Evolutionary conservation across 2,797 vertebrate genomes (phyloP).

Genomic region (Champsocephalus esox): DNA sequence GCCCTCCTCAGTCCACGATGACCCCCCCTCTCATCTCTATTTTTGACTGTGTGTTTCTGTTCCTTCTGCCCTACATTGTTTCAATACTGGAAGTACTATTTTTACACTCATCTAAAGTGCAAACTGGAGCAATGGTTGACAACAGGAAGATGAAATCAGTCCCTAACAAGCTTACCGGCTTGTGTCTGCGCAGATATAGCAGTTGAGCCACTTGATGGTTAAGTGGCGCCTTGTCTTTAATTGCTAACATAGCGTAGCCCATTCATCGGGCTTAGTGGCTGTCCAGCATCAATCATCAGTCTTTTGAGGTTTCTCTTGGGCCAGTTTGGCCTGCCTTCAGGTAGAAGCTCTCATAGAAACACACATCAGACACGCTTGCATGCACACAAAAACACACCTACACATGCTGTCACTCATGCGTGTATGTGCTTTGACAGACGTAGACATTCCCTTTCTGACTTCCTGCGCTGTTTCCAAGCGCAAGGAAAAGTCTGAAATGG

Average conservation of each 20-base stretch:
- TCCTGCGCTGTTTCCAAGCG: constrained; percentile 51
- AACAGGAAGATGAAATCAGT: constrained; percentile 29
- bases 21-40: constrained; percentile 42
- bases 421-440: constrained; percentile 51
- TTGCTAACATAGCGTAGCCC: constrained; percentile 67
- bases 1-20: constrained; percentile 59
- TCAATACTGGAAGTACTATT: constrained; percentile 52
- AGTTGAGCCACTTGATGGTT: constrained; percentile 67
- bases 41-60: constrained; percentile 32
- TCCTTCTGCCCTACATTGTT: constrained; percentile 24
- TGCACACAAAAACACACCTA: constrained; percentile 59
- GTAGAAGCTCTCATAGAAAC: constrained; percentile 47
- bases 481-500: constrained; percentile 60
- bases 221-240: constrained; percentile 70
- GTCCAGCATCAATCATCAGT: constrained; percentile 76
- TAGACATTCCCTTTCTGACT: constrained; percentile 52
- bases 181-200: constrained; percentile 7
- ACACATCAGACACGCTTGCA: constrained; percentile 43
- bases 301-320: constrained; percentile 56
- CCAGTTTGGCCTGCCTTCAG: constrained; percentile 56
- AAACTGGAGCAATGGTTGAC: constrained; percentile 26
- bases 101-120: constrained; percentile 35
- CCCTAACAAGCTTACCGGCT: constrained; percentile 21
- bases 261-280: constrained; percentile 77
- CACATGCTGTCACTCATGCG: constrained; percentile 56